Base-by-base conservation (phyloP, 2,797 vertebrate genomes). In the Gymnoscopelus braueri region DNA sequence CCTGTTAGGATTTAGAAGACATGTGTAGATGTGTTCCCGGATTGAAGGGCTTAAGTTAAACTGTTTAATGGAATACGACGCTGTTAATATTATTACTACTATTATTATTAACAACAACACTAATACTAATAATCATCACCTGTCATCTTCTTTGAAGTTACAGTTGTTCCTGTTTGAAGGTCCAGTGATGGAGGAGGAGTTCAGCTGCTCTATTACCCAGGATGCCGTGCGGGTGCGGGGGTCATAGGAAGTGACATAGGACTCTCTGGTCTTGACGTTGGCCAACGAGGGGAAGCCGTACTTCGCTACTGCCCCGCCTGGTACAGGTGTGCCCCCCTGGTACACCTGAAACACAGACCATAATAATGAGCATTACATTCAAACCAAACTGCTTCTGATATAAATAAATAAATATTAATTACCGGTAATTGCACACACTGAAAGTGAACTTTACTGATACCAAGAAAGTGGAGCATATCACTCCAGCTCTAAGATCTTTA, bases 191-290 rank as follows among this genome's bases (percentile, higher is more conserved):
- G 86, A 71, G 26, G 90, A 81, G 0, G 85, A 74, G 75, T 80
- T 93, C 49, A 99, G 94, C 78, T 87, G 94, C 83, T 99, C 97
- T 48, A 98, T 87, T 62, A 98, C 97, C 97, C 97, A 99, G 2
- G 94, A 91, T 24, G 97, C 95, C 53, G 94, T 91, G 65, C 96
- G 94, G 71, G 90, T 96, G 65, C 96, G 94, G 10, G 97, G 89
- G 83, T 98, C 97, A 35, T 98, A 98, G 13, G 95, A 95, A 6
- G 94, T 90, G 71, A 97, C 89, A 63, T 98, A 97, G 2, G 96
- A 96, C 80, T 96, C 95, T 53, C 97, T 94, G 78, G 87, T 94
- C 79, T 94, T 94, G 75, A 99, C 83, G 84, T 96, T 95, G 60
- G 94, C 84, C 84, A 96, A 47, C 4, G 96, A 97, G 1, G 97